These are phyloP conservation scores for Orthonychiurus folsomi DNA, from an alignment of 2,888 invertebrate species.

Conservation along the genomic window DNA sequence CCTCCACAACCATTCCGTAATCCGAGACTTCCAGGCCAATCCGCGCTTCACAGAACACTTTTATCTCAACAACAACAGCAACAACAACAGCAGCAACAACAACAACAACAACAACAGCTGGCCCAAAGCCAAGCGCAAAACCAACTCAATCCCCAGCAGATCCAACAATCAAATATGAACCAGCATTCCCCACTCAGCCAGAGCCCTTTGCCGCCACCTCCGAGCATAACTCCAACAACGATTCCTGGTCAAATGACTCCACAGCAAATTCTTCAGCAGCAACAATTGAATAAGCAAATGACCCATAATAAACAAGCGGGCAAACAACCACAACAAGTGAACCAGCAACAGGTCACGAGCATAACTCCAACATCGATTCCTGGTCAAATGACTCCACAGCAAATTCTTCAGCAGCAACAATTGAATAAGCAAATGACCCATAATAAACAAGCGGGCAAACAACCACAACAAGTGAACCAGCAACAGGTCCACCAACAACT, in stretches of 20 bases:
- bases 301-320: no score
- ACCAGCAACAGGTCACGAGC: conserved; percentile 37
- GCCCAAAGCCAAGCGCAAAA: conserved; percentile 57
- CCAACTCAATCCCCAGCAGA: conserved; percentile 70
- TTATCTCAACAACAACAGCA: conserved; percentile 48
- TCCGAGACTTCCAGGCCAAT: conserved; percentile 50
- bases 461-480: conserved; percentile 40
- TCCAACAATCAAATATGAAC: conserved; percentile 68
- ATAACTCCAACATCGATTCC: conserved; percentile 9
- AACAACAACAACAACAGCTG: conserved; percentile 26
- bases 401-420: conserved; percentile 7
- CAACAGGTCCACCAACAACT: conserved; percentile 40
- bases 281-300: neutral
- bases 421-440: neutral
- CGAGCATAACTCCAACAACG: neutral
- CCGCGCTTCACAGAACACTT: neutral
- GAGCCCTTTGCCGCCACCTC: conserved; percentile 10
- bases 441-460: conserved; percentile 7
- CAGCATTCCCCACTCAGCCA: conserved; percentile 63
- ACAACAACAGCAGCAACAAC: conserved; percentile 45
- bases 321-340: conserved; percentile 42
- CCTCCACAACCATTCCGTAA: conserved; percentile 30
- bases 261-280: conserved; percentile 15
- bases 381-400: conserved; percentile 16
- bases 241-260: conserved; percentile 13